Conservation (phyloP, 2,888 invertebrate species). For the Melinaea menophilus region DNA sequence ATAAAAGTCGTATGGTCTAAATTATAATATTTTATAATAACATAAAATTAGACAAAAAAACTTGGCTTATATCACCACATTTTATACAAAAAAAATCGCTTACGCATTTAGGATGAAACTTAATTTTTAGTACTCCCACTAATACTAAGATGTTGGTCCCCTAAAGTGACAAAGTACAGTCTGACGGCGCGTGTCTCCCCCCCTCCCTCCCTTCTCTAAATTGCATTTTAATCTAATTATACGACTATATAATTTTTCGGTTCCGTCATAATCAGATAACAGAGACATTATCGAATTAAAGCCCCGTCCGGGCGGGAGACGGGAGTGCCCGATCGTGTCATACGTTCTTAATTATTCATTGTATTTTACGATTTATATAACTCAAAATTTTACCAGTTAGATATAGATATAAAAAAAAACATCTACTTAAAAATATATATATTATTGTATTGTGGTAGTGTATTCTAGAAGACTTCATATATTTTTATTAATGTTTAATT, state of each 20-base stretch:
- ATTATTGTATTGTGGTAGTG: too few relatives aligned
- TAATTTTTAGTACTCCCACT: background rate
- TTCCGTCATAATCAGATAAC: constrained; percentile 73
- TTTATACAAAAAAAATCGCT: too few relatives aligned
- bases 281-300: constrained; percentile 71
- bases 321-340: constrained; percentile 34
- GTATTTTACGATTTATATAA: background rate
- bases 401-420: background rate
- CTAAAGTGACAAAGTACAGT: constrained; percentile 19
- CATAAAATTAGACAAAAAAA: too few relatives aligned
- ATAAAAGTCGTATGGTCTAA: too few relatives aligned
- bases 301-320: constrained; percentile 60
- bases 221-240: constrained; percentile 78
- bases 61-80: too few relatives aligned
- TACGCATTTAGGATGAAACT: background rate
- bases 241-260: constrained; percentile 76
- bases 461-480: too few relatives aligned
- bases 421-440: too few relatives aligned
- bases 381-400: background rate
- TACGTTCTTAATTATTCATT: constrained; percentile 27
- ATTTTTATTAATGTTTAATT: constrained; percentile 4
- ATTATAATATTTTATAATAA: too few relatives aligned
- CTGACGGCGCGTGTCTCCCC: constrained; percentile 8
- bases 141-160: constrained; percentile 4
- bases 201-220: constrained; percentile 65